A percentile compares a stretch with the other conserved stretches of the same genome.
Conservation (phyloP, 2,113 vertebrate species). For the Colius striatus region DNA sequence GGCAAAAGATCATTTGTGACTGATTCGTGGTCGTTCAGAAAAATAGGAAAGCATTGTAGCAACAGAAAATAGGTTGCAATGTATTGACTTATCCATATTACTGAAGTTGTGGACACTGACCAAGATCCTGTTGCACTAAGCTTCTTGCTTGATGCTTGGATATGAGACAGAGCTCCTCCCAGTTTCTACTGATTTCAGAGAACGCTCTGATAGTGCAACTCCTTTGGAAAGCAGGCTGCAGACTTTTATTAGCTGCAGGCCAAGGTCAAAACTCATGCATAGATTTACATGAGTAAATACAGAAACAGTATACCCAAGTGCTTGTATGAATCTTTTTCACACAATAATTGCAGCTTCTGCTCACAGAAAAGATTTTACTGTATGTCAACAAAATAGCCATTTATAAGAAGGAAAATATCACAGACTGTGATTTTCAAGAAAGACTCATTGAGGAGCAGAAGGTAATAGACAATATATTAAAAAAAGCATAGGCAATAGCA, state of each 20-base stretch:
- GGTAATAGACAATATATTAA: not conserved
- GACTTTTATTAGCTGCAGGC: not conserved
- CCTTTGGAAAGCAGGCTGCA: not conserved
- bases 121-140: not conserved
- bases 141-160: not conserved
- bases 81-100: not conserved
- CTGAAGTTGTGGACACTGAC: not conserved
- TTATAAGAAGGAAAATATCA: not conserved
- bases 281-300: not conserved
- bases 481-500: not conserved
- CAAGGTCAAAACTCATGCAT: not conserved
- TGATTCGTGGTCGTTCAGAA: not conserved
- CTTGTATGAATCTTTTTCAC: not conserved
- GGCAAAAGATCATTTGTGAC: not conserved
- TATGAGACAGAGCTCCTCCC: not conserved
- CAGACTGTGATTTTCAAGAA: not conserved
- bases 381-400: not conserved
- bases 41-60: not conserved
- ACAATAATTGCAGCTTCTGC: not conserved
- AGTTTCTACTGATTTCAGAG: not conserved
- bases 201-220: not conserved
- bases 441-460: not conserved
- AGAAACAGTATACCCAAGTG: not conserved
- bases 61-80: not conserved
- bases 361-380: not conserved